These are phyloP conservation scores for Megaleporinus macrocephalus DNA, from an alignment of 2,113 vertebrate genomes.

Conservation along the genomic window DNA sequence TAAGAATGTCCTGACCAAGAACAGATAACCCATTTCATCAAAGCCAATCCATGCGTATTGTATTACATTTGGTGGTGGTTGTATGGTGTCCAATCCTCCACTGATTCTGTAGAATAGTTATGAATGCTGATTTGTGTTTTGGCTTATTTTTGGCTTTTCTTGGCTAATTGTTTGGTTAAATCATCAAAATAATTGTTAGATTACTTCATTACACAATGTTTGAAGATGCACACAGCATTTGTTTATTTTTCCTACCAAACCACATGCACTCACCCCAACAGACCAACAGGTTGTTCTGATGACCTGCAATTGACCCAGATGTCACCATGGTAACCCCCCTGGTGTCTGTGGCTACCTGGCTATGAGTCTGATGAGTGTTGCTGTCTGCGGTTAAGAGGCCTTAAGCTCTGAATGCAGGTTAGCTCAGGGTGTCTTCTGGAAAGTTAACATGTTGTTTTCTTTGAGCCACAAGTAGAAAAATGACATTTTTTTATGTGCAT, in stretches of 20 bases:
- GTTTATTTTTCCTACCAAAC: too few relatives aligned
- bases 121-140: too few relatives aligned
- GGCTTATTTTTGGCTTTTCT: too few relatives aligned
- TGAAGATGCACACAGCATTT: neutral
- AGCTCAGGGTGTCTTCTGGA: neutral
- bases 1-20: too few relatives aligned
- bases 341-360: neutral
- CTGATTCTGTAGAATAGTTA: too few relatives aligned
- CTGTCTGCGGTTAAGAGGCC: neutral
- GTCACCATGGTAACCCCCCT: slow-evolving; percentile 16
- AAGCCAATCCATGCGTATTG: too few relatives aligned
- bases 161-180: too few relatives aligned
- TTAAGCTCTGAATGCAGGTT: neutral
- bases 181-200: too few relatives aligned
- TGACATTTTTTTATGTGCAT: neutral
- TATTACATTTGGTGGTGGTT: too few relatives aligned
- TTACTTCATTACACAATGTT: neutral
- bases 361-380: neutral
- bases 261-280: neutral
- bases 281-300: neutral
- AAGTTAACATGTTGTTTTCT: neutral
- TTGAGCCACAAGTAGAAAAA: neutral
- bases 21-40: too few relatives aligned
- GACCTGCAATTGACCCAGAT: slow-evolving; percentile 13
- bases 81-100: too few relatives aligned